A percentile compares a stretch with the other conserved stretches of the same genome.
These are phyloP conservation scores for Apolygus lucorum DNA, from an alignment of 1,140 invertebrate genomes.

Conservation along the genomic window DNA sequence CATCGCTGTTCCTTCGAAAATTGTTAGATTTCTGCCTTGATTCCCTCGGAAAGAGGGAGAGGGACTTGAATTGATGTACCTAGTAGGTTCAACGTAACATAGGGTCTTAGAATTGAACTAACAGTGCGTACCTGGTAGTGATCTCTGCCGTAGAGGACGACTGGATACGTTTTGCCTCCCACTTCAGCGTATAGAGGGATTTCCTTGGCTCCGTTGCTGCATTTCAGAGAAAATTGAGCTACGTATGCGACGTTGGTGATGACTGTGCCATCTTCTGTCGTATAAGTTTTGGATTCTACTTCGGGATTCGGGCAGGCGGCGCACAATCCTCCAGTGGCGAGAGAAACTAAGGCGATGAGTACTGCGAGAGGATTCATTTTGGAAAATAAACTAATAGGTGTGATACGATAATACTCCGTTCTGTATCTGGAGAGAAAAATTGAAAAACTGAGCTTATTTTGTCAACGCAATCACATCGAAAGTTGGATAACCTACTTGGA, in stretches of 20 bases:
- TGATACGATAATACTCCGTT: too few relatives aligned
- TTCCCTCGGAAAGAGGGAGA: not conserved
- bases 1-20: too few relatives aligned
- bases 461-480: too few relatives aligned
- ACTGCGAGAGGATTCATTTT: too few relatives aligned
- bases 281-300: conserved; percentile 51
- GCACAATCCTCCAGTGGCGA: not conserved
- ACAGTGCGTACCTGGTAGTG: conserved; percentile 68
- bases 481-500: too few relatives aligned
- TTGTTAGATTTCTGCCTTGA: too few relatives aligned
- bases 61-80: too few relatives aligned
- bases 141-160: conserved; percentile 58
- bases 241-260: conserved; percentile 73
- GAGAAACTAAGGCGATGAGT: not conserved
- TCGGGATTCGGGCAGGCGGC: conserved; percentile 29
- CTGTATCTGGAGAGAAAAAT: too few relatives aligned
- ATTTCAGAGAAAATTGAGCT: conserved; percentile 62
- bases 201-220: conserved; percentile 52
- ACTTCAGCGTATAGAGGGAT: conserved; percentile 78
- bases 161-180: conserved; percentile 68
- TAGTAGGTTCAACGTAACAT: too few relatives aligned
- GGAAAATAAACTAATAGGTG: too few relatives aligned
- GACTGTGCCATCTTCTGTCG: conserved; percentile 82
- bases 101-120: too few relatives aligned
- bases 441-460: too few relatives aligned